phyloP scores from a whole-genome alignment of 2,797 vertebrate species.

The Megaceryle alcyon region DNA sequence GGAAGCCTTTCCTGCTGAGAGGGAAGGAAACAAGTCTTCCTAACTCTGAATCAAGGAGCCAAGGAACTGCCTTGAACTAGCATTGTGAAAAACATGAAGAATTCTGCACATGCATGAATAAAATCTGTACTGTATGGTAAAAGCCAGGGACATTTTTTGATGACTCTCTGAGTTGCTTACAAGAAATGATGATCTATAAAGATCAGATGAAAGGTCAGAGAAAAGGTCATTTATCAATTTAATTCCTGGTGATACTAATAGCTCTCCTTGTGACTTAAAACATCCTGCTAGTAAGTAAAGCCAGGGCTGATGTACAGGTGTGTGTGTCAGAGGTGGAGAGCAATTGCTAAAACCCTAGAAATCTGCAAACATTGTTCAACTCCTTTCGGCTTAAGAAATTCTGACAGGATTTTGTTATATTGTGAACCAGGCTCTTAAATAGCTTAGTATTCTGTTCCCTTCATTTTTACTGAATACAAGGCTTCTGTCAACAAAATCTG shows the following conservation, averaged over 20 bases:
- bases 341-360: not conserved
- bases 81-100: not conserved
- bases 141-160: slow-evolving; percentile 2
- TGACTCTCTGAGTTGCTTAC: not conserved
- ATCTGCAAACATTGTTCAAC: not conserved
- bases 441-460: not conserved
- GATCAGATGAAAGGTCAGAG: slow-evolving; percentile 26
- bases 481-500: not conserved
- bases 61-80: slow-evolving; percentile 5
- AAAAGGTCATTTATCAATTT: not conserved
- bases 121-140: not conserved
- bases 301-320: not conserved
- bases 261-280: not conserved
- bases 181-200: not conserved
- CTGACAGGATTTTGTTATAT: not conserved
- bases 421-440: not conserved
- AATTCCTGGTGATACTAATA: not conserved
- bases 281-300: not conserved
- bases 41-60: slow-evolving; percentile 2
- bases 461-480: not conserved
- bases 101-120: not conserved
- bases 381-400: not conserved
- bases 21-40: slow-evolving; percentile 15
- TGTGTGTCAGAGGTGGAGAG: not conserved
- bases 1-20: slow-evolving; percentile 46